Conservation (phyloP, 2,113 vertebrate genomes). For the Puntigrus tetrazona region DNA sequence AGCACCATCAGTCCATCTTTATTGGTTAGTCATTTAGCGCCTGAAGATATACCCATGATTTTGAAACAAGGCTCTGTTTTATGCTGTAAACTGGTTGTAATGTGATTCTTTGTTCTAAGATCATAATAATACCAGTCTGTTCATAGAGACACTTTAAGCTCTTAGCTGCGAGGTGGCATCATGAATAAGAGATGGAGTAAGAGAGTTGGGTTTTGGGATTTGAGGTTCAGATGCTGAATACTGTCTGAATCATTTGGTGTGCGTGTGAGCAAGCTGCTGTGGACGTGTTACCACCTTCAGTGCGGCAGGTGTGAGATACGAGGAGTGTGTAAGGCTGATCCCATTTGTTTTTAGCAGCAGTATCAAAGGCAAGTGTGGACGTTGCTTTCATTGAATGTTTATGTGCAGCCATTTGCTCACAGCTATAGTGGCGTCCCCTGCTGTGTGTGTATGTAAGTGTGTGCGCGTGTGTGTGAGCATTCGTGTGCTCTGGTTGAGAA, state of each 20-base stretch:
- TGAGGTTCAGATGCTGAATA: conserved; percentile 15
- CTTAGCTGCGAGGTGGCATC: conserved; percentile 2
- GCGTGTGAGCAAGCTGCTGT: conserved; percentile 63
- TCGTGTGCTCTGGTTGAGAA: conserved; percentile 53
- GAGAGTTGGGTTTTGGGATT: conserved; percentile 31
- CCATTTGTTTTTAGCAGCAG: conserved; percentile 50
- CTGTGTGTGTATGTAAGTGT: conserved; percentile 49
- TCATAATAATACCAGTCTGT: neutral
- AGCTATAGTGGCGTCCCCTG: conserved; percentile 49
- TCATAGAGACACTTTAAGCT: conserved; percentile 13
- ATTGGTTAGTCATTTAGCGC: neutral
- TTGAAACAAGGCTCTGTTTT: neutral
- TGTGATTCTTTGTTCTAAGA: neutral
- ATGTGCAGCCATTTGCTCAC: conserved; percentile 54
- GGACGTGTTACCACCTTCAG: conserved; percentile 74
- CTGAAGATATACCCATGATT: neutral
- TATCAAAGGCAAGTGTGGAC: conserved; percentile 31
- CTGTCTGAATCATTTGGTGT: neutral
- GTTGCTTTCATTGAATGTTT: conserved; percentile 48
- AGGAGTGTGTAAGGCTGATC: conserved; percentile 33
- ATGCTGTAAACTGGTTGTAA: neutral
- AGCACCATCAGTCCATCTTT: neutral
- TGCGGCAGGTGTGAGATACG: conserved; percentile 70
- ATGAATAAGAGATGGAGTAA: conserved; percentile 7
- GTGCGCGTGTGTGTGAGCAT: conserved; percentile 52